Base-by-base conservation (phyloP, 2,888 invertebrate species). In the Merodon equestris region DNA sequence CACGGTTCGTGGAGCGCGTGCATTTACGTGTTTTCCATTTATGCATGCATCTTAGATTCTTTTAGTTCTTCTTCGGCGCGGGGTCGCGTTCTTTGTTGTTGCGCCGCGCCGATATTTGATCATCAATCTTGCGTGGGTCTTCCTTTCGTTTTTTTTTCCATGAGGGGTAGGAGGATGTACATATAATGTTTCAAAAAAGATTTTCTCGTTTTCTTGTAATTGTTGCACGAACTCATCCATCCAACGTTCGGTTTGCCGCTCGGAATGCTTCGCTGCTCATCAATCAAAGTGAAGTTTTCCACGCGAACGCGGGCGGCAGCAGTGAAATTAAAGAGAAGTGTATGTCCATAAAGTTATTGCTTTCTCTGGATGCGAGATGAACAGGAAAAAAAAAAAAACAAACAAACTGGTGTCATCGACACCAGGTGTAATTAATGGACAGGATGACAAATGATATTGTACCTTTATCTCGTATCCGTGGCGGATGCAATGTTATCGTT, bases 1-100 rank as follows among this genome's bases (percentile, higher is more conserved):
- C 77, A 77, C 67, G 77, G 77, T 63, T 58, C 48, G 40, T 57
- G 53, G 47, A 51, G 67, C 63, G 50, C 58, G 73, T 73, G 77
- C 67, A 77, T 58, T 67, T 68, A 57, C 40, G 13, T 63, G 10
- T 57, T 53, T 48, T 38, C 51, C 63, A 50, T 54, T 58, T 67
- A 19, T 38, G 66, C 19, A 57, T 76, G 48, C 61, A 61, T 48
- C 57, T 61, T 17, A 1, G 44, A 9, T 18, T 19, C 17, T 36
- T 36, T 12, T 27, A 15, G 13, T 18, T 19, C 13, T 27, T 27
- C 14, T n/a, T 51, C 14, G 19, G 0, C n/a, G n/a, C 14, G 34
- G 17, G 38, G 4, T 12, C 1, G 44, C 50, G 57, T 57, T 68
- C 54, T 60, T 48, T 38, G 56, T 61, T 56, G 15, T 54, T 60